Evolutionary conservation across 2,888 invertebrate genomes (phyloP), one percentile per base, ranked within the genome.

Genomic region (Parochlus steinenii): DNA sequence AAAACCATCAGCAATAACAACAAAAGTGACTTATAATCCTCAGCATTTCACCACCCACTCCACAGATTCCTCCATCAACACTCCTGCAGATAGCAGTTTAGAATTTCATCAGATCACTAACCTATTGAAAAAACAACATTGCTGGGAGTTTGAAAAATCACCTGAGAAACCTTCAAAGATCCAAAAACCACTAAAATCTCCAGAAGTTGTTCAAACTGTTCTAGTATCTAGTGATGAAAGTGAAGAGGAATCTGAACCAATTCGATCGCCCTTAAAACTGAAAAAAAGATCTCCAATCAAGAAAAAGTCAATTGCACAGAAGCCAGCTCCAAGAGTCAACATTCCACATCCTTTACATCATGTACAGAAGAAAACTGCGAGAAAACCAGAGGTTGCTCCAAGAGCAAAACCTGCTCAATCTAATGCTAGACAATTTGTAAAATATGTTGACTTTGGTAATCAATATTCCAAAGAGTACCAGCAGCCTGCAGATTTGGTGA

Each of bases 81-180:
- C 15, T 23, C 27, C 26, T 11, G 26, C 29, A 3, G 14, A 27
- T 14, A 20, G 20, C 11, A 17, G 2, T 19, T 6, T 16, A 11
- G 36, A 36, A 18, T 36, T 36, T 10, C 17, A 36, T 24, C 36
- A 36, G 30, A 36, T 36, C 2, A 24, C 23, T n/a, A 36, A 36
- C 14, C 16, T 36, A 11, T 11, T 34, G 2, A 34, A 20, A n/a
- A 11, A 20, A 4, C 14, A 10, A 24, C 14, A 19, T n/a, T n/a
- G 11, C 6, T 11, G 14, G 7, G 14, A 17, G n/a, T 19, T 6
- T n/a, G 31, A 31, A 8, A 10, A 6, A 11, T 10, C 14, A 5
- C 2, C n/a, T 15, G 15, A 27, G 27, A 11, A 27, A 27, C 11
- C n/a, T n/a, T n/a, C n/a, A n/a, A n/a, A 4, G 6, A 7, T 7